phyloP scores from a whole-genome alignment of 2,113 vertebrate genomes.

The Sinocyclocheilus rhinocerous region DNA sequence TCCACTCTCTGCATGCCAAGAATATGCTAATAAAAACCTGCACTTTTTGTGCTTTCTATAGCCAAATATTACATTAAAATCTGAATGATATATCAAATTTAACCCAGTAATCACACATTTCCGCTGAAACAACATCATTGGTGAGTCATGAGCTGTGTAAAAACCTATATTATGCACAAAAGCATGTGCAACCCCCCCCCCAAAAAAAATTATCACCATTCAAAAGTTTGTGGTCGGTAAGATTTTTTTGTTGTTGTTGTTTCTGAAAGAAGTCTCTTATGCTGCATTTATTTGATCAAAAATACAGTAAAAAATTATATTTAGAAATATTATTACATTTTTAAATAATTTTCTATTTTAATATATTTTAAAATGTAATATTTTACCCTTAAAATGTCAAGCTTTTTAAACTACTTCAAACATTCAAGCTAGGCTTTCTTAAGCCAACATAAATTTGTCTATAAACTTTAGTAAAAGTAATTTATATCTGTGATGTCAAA shows the following conservation, averaged over 20 bases:
- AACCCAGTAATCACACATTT: not conserved
- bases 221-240: too few relatives aligned
- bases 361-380: too few relatives aligned
- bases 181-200: too few relatives aligned
- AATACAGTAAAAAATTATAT: not conserved
- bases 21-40: not conserved
- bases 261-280: not conserved
- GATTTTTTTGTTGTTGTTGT: too few relatives aligned
- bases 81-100: not conserved
- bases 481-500: too few relatives aligned
- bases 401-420: too few relatives aligned
- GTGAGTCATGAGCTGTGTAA: not conserved
- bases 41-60: not conserved
- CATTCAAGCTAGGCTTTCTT: too few relatives aligned
- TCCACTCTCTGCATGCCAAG: constrained; percentile 48
- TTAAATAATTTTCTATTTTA: too few relatives aligned
- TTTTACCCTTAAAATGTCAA: too few relatives aligned
- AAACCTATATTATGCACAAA: not conserved
- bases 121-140: not conserved
- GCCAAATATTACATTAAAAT: not conserved
- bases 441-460: too few relatives aligned
- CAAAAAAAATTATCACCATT: too few relatives aligned
- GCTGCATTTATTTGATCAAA: not conserved
- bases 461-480: too few relatives aligned
- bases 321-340: not conserved